A percentile compares a stretch with the other conserved stretches of the same genome.
phyloP scores from a whole-genome alignment of 2,797 vertebrate genomes.

The Melanotaenia maccullochi region DNA sequence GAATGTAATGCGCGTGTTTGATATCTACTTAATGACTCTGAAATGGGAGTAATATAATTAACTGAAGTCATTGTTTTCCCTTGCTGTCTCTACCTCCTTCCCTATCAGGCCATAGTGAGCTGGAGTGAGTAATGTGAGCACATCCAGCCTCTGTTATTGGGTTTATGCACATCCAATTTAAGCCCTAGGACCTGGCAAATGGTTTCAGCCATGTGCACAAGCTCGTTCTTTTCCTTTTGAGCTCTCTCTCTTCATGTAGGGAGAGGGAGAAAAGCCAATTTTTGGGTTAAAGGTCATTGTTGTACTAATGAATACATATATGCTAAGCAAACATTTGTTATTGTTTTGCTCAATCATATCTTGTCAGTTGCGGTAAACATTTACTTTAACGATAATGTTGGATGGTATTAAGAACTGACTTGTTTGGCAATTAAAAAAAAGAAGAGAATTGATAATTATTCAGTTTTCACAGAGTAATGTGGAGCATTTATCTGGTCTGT shows the following conservation, averaged over 20 bases:
- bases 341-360: background rate
- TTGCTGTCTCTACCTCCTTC: slow-evolving; percentile 19
- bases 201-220: slow-evolving; percentile 5
- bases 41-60: slow-evolving; percentile 53
- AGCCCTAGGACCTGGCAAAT: slow-evolving; percentile 20
- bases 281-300: slow-evolving; percentile 24
- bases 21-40: slow-evolving; percentile 48
- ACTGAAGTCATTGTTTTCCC: slow-evolving; percentile 27
- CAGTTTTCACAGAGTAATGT: background rate
- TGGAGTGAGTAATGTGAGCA: slow-evolving; percentile 59
- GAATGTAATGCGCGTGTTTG: slow-evolving; percentile 35
- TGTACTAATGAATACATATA: background rate
- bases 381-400: background rate
- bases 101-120: slow-evolving; percentile 25
- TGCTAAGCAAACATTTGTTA: background rate
- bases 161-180: slow-evolving; percentile 52
- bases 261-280: background rate
- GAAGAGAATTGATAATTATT: background rate
- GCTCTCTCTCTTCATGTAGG: background rate
- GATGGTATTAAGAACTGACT: background rate
- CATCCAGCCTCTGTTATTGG: slow-evolving; percentile 58
- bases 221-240: background rate
- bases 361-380: background rate
- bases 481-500: background rate
- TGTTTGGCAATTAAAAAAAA: background rate